Evolutionary conservation across 1,140 invertebrate species (phyloP).

Genomic region (Samia ricini): DNA sequence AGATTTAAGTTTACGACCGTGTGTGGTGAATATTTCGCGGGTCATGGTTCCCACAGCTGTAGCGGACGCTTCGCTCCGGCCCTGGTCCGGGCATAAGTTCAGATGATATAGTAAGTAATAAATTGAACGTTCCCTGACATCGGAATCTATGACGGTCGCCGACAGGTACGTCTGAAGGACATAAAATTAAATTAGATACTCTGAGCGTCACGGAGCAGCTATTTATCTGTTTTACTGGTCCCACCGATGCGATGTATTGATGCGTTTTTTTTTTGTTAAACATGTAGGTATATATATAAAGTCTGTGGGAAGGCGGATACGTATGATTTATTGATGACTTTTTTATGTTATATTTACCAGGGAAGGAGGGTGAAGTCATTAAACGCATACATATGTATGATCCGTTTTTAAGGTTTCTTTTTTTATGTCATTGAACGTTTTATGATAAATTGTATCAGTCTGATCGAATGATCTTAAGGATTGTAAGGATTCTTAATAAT

Average conservation of each 20-base stretch:
- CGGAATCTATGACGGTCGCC: conserved; percentile 51
- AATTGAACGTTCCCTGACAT: conserved; percentile 43
- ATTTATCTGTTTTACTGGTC: conserved; percentile 14
- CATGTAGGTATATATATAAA: too few species aligned
- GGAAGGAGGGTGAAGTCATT: background rate
- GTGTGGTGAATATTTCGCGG: background rate
- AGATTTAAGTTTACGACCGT: too few species aligned
- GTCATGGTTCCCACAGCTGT: background rate
- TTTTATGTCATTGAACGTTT: background rate
- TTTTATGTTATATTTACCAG: background rate
- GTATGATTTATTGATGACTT: background rate
- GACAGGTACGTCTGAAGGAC: conserved; percentile 35
- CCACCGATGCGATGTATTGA: conserved; percentile 18
- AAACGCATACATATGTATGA: background rate
- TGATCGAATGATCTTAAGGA: background rate
- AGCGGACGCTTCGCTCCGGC: too few species aligned
- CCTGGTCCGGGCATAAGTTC: conserved; percentile 42
- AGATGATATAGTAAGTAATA: conserved; percentile 54
- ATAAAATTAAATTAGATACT: conserved; percentile 51
- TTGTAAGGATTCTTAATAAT: too few species aligned
- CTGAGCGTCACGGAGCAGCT: conserved; percentile 23
- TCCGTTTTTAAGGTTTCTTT: background rate
- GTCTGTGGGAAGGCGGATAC: background rate
- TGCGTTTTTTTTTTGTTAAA: conserved; percentile 32
- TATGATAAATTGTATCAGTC: background rate